Evolutionary conservation across 2,113 vertebrate genomes (phyloP).

Genomic region (Pomatostomus ruficeps): DNA sequence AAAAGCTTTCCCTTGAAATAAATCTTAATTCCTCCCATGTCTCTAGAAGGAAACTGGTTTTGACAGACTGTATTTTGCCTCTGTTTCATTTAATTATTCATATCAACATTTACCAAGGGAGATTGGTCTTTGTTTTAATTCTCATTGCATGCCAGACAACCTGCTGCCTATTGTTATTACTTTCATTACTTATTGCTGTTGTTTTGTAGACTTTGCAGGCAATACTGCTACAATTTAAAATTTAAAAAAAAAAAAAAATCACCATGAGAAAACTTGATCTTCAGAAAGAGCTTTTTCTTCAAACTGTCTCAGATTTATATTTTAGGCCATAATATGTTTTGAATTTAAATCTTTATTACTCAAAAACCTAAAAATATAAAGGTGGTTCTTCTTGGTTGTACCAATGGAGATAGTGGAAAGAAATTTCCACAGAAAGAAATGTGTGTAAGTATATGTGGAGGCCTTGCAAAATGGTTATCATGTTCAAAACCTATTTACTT

Average conservation of each 20-base stretch:
- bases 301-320: neutral
- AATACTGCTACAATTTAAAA: neutral
- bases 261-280: neutral
- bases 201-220: neutral
- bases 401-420: neutral
- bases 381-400: neutral
- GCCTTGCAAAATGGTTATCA: neutral
- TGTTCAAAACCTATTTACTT: neutral
- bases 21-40: slow-evolving; percentile 35
- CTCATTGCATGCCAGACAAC: neutral
- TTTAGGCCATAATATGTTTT: neutral
- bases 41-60: slow-evolving; percentile 39
- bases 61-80: slow-evolving; percentile 56
- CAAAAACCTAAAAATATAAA: neutral
- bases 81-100: slow-evolving; percentile 65
- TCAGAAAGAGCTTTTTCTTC: neutral
- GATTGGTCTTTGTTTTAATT: neutral
- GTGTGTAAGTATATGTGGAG: neutral
- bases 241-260: neutral
- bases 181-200: neutral
- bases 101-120: slow-evolving; percentile 49
- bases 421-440: neutral
- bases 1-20: slow-evolving; percentile 36
- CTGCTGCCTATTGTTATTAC: neutral
- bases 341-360: neutral